Evolutionary conservation across 2,888 invertebrate species (phyloP).

Genomic region (Microplitis deprimator): DNA sequence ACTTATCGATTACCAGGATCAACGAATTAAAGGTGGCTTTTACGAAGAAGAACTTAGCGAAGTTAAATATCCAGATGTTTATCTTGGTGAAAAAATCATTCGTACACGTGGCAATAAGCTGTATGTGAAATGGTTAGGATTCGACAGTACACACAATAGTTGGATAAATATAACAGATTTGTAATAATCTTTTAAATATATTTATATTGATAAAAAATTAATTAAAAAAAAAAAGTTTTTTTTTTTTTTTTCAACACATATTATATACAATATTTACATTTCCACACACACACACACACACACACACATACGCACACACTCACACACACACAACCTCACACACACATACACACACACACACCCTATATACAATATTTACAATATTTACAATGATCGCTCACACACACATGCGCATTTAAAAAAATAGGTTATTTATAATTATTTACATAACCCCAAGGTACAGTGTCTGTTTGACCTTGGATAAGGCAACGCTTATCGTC

Average conservation of each 20-base stretch:
- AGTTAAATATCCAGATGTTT: constrained; percentile 57
- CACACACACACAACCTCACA: too few species aligned
- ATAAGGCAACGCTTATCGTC: constrained; percentile 34
- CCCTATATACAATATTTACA: background rate
- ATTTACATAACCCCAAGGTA: constrained; percentile 32
- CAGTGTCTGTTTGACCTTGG: constrained; percentile 35
- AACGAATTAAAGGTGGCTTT: constrained; percentile 58
- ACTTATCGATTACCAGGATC: constrained; percentile 53
- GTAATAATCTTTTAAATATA: background rate
- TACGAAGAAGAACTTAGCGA: constrained; percentile 61
- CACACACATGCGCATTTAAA: background rate
- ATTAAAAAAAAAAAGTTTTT: constrained; percentile 1
- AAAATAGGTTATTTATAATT: background rate
- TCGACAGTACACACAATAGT: constrained; percentile 36
- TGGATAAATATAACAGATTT: constrained; percentile 31
- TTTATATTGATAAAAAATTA: constrained; percentile 3
- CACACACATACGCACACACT: too few species aligned
- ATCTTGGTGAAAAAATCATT: constrained; percentile 33
- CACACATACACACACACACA: too few species aligned
- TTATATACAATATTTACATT: background rate
- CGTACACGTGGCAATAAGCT: constrained; percentile 26
- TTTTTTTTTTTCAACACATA: background rate
- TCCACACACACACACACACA: background rate
- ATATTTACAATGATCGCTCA: background rate
- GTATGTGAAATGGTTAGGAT: constrained; percentile 38